Percentiles rank a stretch among this genome's conserved stretches.
Evolutionary conservation across 2,113 vertebrate genomes (phyloP).

Genomic region (Anarhynchus alexandrinus): DNA sequence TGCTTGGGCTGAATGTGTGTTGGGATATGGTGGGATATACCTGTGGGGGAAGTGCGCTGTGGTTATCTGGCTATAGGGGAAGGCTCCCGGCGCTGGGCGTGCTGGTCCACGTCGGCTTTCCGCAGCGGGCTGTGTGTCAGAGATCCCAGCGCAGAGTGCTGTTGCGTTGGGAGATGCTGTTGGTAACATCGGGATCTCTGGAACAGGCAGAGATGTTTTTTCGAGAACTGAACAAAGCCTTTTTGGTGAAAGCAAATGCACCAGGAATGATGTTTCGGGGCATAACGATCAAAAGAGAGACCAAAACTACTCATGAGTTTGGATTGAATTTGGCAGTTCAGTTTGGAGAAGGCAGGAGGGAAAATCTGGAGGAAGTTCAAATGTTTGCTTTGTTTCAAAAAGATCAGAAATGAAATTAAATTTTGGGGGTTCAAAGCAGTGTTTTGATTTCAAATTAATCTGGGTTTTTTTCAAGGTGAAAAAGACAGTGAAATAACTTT

Average conservation of each 20-base stretch:
- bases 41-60: fast-evolving
- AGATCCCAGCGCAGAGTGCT: fast-evolving
- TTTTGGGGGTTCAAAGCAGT: constrained; percentile 6
- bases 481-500: neutral
- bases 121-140: fast-evolving
- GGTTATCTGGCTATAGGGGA: neutral
- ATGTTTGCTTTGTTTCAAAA: constrained; percentile 18
- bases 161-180: neutral
- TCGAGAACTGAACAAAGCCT: neutral
- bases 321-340: neutral
- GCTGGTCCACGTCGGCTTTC: neutral
- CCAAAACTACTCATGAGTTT: neutral
- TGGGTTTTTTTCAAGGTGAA: neutral
- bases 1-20: neutral
- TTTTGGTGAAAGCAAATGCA: neutral
- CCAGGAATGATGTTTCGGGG: neutral
- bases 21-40: neutral
- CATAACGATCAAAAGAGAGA: constrained; percentile 1
- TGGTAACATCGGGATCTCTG: neutral
- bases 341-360: constrained; percentile 5
- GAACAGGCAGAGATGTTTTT: neutral
- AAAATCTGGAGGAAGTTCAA: constrained; percentile 18
- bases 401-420: constrained; percentile 32
- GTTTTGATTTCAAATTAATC: neutral
- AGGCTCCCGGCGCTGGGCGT: neutral